A percentile compares a stretch with the other conserved stretches of the same genome.
Conservation (phyloP, 2,888 invertebrate genomes). For the Macroteleia sp. region DNA sequence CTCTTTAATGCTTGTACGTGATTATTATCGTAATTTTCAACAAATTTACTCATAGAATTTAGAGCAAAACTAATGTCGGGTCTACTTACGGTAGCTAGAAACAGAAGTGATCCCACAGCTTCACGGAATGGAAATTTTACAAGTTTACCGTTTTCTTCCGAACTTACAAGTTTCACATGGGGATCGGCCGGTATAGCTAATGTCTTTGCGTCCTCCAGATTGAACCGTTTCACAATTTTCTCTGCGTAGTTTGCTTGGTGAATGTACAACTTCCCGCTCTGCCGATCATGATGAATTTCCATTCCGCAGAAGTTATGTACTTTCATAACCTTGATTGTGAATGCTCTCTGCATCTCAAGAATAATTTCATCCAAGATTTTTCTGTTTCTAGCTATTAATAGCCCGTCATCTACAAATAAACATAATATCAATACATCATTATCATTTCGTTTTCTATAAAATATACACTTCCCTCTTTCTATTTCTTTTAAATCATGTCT, state of each 20-base stretch:
- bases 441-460: neutral
- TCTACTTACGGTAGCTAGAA: conserved; percentile 30
- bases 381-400: conserved; percentile 17
- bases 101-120: conserved; percentile 33
- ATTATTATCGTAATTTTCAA: neutral
- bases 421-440: neutral
- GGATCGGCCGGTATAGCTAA: neutral
- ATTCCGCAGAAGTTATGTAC: conserved; percentile 29
- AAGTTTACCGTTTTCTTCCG: neutral
- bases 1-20: neutral
- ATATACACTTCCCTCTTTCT: conserved; percentile 22
- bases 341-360: neutral
- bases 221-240: conserved; percentile 43
- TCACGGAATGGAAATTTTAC: conserved; percentile 41
- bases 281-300: conserved; percentile 34
- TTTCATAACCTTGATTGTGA: conserved; percentile 16
- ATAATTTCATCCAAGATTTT: neutral
- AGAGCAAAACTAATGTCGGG: conserved; percentile 10
- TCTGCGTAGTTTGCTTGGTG: conserved; percentile 48
- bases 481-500: neutral
- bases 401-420: conserved; percentile 34
- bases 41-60: conserved; percentile 10
- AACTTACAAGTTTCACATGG: neutral
- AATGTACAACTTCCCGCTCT: conserved; percentile 31
- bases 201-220: conserved; percentile 41